These are phyloP conservation scores for Adela reaumurella DNA, from an alignment of 2,888 invertebrate genomes.

Conservation along the genomic window DNA sequence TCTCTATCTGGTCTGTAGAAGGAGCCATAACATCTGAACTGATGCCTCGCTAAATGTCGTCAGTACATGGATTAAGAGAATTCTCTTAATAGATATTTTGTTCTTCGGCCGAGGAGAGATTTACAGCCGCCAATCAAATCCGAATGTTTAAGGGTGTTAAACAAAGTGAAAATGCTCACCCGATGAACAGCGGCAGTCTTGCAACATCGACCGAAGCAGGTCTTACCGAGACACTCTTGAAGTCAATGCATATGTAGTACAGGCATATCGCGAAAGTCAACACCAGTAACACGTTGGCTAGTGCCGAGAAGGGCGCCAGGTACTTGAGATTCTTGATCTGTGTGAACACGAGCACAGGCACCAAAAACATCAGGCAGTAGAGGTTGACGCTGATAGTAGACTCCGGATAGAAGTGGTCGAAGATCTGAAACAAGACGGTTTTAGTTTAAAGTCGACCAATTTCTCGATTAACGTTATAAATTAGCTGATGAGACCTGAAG, in stretches of 20 bases:
- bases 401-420: conserved; percentile 21
- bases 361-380: conserved; percentile 38
- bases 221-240: conserved; percentile 38
- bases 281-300: conserved; percentile 81
- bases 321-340: conserved; percentile 73
- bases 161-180: conserved; percentile 37
- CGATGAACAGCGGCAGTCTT: conserved; percentile 82
- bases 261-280: conserved; percentile 76
- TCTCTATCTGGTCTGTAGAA: no score
- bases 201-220: conserved; percentile 54
- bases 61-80: no score
- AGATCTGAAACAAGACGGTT: conserved; percentile 26
- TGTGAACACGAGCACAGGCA: conserved; percentile 38
- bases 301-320: conserved; percentile 83
- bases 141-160: no score
- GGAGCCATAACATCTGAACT: no score
- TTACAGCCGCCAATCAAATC: no score
- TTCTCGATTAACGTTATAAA: background rate
- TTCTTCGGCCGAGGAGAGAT: no score
- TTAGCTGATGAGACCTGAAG: no score
- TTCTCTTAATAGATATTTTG: no score
- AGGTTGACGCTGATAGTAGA: conserved; percentile 22
- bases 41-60: no score
- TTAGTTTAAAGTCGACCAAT: background rate
- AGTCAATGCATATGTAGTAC: conserved; percentile 69